Percentiles rank a stretch among this genome's conserved stretches.
phyloP scores from a whole-genome alignment of 2,113 vertebrate species.

The Mirza zaza region DNA sequence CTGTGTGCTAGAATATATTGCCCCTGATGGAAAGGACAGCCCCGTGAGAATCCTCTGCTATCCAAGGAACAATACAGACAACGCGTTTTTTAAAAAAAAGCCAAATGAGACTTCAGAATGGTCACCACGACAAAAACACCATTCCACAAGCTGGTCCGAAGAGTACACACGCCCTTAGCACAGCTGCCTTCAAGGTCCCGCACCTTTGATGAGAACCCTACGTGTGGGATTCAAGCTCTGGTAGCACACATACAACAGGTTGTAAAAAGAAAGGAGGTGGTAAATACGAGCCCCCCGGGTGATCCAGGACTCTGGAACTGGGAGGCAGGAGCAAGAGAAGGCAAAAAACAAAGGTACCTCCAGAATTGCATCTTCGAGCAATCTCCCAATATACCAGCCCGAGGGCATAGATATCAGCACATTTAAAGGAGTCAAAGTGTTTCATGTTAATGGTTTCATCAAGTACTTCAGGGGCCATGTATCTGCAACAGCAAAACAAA shows the following conservation, averaged over 20 bases:
- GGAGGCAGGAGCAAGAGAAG: constrained; percentile 39
- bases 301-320: constrained; percentile 14
- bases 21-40: neutral
- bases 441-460: constrained; percentile 99
- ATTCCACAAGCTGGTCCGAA: neutral
- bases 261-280: neutral
- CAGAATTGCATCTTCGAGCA: constrained; percentile 94
- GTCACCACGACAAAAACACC: neutral
- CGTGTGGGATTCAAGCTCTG: neutral
- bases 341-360: constrained; percentile 86
- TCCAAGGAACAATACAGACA: neutral
- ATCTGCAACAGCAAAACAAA: constrained; percentile 84
- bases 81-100: neutral
- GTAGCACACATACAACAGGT: neutral
- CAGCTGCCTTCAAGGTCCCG: neutral
- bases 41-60: neutral
- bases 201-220: neutral
- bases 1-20: neutral
- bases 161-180: neutral
- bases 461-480: constrained; percentile 98
- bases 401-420: constrained; percentile 96
- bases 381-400: constrained; percentile 99
- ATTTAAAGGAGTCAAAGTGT: constrained; percentile 99
- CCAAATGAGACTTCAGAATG: neutral
- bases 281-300: neutral